phyloP scores from a whole-genome alignment of 2,113 vertebrate genomes.

The Bubalus kerabau region DNA sequence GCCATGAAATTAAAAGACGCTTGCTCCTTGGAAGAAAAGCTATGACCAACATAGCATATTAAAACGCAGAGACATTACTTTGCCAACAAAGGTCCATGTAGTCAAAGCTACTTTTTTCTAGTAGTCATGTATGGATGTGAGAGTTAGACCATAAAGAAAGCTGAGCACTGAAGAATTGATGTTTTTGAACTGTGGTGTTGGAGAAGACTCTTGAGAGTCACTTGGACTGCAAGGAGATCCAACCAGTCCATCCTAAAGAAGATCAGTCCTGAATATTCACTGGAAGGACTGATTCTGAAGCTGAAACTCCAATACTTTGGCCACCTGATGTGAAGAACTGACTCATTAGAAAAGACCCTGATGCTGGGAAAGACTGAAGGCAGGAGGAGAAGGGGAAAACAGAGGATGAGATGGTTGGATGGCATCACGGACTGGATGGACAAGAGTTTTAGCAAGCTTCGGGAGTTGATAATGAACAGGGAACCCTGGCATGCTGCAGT shows the following conservation, averaged over 20 bases:
- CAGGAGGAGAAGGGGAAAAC: background rate
- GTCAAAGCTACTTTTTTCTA: background rate
- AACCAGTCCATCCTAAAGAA: background rate
- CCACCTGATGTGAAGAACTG: background rate
- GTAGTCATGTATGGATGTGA: background rate
- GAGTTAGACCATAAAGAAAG: background rate
- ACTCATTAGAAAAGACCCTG: background rate
- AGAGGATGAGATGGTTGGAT: background rate
- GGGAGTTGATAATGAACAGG: background rate
- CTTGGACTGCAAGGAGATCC: background rate
- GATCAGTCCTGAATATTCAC: background rate
- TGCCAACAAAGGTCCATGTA: background rate
- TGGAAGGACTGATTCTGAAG: background rate
- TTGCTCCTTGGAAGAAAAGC: background rate
- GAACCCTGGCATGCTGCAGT: background rate
- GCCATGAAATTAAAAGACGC: background rate
- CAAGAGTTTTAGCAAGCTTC: background rate
- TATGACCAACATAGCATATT: background rate
- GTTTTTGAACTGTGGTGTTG: background rate
- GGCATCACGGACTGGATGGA: background rate
- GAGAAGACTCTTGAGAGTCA: background rate
- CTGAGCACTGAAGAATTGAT: background rate
- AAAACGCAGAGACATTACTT: background rate
- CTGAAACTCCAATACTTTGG: background rate
- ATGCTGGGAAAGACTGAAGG: background rate